Percentiles rank a stretch among this genome's conserved stretches.
Conservation (phyloP, 2,797 vertebrate species). For the Pseudomugil gertrudae region DNA sequence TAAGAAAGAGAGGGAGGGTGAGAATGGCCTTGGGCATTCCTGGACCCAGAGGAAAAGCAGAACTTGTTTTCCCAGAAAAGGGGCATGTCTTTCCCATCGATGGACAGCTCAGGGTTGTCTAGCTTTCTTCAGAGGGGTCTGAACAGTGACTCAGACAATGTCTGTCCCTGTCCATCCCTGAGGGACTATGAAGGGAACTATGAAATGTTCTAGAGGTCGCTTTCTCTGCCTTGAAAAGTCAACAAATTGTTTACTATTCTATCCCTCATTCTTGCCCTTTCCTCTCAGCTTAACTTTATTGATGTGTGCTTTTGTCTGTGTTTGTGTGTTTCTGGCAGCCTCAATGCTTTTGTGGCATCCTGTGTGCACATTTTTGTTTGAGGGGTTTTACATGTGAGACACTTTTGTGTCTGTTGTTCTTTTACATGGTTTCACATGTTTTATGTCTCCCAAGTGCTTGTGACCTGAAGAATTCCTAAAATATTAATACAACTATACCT, state of each 20-base stretch:
- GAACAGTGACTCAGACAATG: slow-evolving; percentile 67
- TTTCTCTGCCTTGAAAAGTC: slow-evolving; percentile 59
- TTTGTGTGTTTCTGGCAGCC: slow-evolving; percentile 19
- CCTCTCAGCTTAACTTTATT: slow-evolving; percentile 53
- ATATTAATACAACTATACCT: slow-evolving; percentile 28
- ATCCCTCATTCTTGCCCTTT: slow-evolving; percentile 57
- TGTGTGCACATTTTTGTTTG: slow-evolving; percentile 53
- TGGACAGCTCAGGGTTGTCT: slow-evolving; percentile 60
- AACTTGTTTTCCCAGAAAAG: slow-evolving; percentile 71
- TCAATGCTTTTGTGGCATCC: slow-evolving; percentile 59
- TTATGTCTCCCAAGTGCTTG: slow-evolving; percentile 18
- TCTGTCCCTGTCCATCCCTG: slow-evolving; percentile 62
- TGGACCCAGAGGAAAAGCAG: slow-evolving; percentile 58
- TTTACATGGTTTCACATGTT: slow-evolving; percentile 59
- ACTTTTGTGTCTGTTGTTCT: slow-evolving; percentile 58
- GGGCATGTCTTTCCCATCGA: slow-evolving; percentile 73
- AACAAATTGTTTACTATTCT: slow-evolving; percentile 66
- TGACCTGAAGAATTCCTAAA: slow-evolving; percentile 28
- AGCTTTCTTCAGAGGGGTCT: slow-evolving; percentile 35
- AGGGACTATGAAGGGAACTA: slow-evolving; percentile 63
- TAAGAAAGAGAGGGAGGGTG: slow-evolving; percentile 62
- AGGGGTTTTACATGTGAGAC: slow-evolving; percentile 48
- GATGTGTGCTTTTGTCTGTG: slow-evolving; percentile 29
- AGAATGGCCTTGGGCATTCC: slow-evolving; percentile 72
- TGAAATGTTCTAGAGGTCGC: slow-evolving; percentile 57